Conservation (phyloP, 1,140 invertebrate genomes). For the Procambarus virginalis region DNA sequence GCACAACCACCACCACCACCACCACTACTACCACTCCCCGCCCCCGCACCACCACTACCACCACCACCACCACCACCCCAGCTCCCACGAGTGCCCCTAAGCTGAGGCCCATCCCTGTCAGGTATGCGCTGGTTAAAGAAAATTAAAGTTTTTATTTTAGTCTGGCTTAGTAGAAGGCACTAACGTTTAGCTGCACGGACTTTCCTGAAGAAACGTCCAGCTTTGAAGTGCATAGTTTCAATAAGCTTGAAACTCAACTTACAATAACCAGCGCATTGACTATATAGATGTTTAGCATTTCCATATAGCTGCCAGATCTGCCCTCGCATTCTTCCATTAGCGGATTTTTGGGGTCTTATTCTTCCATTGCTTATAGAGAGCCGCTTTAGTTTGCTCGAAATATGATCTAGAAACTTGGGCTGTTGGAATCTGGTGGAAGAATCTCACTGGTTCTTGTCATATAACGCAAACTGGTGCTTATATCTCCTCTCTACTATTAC, state of each 20-base stretch:
- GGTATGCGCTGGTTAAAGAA: slow-evolving; percentile 63
- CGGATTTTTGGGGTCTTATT: neutral
- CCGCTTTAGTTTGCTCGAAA: neutral
- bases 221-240: neutral
- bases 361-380: neutral
- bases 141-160: neutral
- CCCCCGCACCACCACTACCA: neutral
- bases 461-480: neutral
- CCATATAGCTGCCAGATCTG: neutral
- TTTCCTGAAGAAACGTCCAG: neutral
- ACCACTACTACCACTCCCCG: neutral
- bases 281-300: neutral
- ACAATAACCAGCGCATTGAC: neutral
- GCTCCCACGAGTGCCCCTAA: slow-evolving; percentile 20
- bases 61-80: slow-evolving; percentile 5
- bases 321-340: neutral
- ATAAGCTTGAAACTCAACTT: neutral
- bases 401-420: neutral
- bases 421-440: neutral
- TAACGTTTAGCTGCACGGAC: slow-evolving; percentile 18
- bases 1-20: slow-evolving; percentile 12
- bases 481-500: neutral
- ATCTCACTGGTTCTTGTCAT: neutral
- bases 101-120: slow-evolving; percentile 57
- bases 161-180: neutral